phyloP scores from a whole-genome alignment of 2,888 invertebrate species.

The Brachyptera putata region DNA sequence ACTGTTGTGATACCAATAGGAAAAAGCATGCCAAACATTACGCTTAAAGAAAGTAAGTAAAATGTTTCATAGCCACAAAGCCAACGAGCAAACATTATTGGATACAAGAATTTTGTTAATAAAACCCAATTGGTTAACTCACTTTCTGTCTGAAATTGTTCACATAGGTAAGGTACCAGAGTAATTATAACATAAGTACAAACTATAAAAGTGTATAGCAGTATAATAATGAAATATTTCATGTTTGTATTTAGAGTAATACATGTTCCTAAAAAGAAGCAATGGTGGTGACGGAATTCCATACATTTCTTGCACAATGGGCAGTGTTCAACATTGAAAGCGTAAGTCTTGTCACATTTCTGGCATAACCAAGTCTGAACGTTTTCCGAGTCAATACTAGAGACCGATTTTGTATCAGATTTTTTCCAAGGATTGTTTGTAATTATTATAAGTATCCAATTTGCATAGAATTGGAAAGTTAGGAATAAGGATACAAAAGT shows the following conservation, averaged over 20 bases:
- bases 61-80: constrained; percentile 17
- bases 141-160: neutral
- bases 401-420: neutral
- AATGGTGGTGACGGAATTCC: constrained; percentile 27
- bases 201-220: constrained; percentile 22
- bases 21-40: constrained; percentile 23
- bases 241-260: constrained; percentile 24
- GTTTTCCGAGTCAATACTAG: constrained; percentile 2
- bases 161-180: constrained; percentile 15
- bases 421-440: constrained; percentile 8
- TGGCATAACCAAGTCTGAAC: constrained; percentile 26
- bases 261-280: constrained; percentile 29
- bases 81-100: constrained; percentile 25
- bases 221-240: constrained; percentile 26
- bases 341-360: constrained; percentile 21
- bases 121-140: constrained; percentile 8
- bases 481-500: constrained; percentile 21
- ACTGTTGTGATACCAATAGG: constrained; percentile 19
- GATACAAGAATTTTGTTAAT: constrained; percentile 23
- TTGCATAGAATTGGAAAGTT: constrained; percentile 26
- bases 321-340: constrained; percentile 27
- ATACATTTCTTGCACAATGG: constrained; percentile 27
- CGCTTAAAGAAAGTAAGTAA: constrained; percentile 11
- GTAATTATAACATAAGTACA: constrained; percentile 14
- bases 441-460: constrained; percentile 23